A percentile compares a stretch with the other conserved stretches of the same genome.
phyloP scores from a whole-genome alignment of 2,888 invertebrate genomes.

The Oasisia sp. region DNA sequence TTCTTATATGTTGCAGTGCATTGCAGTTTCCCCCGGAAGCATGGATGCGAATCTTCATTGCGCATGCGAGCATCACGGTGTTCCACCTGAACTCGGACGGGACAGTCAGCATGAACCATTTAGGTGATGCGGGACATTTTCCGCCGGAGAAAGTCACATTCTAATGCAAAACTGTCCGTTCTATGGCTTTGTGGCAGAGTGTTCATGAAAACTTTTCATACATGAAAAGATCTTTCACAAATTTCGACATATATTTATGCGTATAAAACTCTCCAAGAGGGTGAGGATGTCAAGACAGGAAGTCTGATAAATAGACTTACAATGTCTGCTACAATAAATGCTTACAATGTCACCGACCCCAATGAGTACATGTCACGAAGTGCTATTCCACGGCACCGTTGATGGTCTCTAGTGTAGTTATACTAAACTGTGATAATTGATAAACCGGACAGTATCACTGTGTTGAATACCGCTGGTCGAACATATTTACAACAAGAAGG shows the following conservation, averaged over 20 bases:
- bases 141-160: slow-evolving; percentile 35
- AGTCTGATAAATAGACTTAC: no score
- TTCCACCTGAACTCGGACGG: slow-evolving; percentile 41
- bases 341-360: no score
- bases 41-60: slow-evolving; percentile 45
- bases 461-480: no score
- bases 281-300: no score
- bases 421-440: not conserved
- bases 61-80: slow-evolving; percentile 42
- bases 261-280: no score
- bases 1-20: slow-evolving; percentile 35
- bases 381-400: not conserved
- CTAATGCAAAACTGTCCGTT: not conserved
- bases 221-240: not conserved
- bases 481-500: no score
- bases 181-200: not conserved
- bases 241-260: not conserved
- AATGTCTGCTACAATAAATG: no score
- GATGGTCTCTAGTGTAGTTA: not conserved
- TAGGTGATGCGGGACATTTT: slow-evolving; percentile 44
- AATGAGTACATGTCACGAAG: not conserved
- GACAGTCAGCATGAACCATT: slow-evolving; percentile 36
- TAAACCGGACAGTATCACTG: no score
- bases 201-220: not conserved
- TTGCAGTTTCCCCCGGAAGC: slow-evolving; percentile 42